A percentile compares a stretch with the other conserved stretches of the same genome.
Conservation (phyloP, 1,140 invertebrate species). For the Phymorhynchus buccinoides region DNA sequence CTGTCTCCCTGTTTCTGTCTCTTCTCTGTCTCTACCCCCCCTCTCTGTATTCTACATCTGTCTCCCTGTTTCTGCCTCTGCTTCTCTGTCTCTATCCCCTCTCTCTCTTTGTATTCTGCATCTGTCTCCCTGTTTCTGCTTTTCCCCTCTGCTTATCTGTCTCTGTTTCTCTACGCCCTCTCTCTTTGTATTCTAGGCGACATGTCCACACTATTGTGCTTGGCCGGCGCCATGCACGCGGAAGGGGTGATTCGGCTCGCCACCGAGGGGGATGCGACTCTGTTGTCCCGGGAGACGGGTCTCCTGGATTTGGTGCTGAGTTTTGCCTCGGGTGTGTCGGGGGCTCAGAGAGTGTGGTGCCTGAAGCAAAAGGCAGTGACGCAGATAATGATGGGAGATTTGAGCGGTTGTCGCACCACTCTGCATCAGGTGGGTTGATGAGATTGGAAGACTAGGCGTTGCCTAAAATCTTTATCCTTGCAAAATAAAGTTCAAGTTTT, state of each 20-base stretch:
- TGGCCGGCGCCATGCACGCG: slow-evolving; percentile 48
- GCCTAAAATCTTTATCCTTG: too few relatives aligned
- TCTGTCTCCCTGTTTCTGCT: too few relatives aligned
- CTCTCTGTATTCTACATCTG: too few relatives aligned
- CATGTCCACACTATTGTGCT: slow-evolving; percentile 14
- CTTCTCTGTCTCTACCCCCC: too few relatives aligned
- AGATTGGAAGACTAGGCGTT: too few relatives aligned
- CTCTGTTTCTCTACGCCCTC: background rate
- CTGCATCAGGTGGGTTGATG: slow-evolving; percentile 20
- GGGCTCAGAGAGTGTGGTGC: slow-evolving; percentile 39
- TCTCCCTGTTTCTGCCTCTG: too few relatives aligned
- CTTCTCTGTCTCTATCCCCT: too few relatives aligned
- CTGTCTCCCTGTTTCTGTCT: too few relatives aligned
- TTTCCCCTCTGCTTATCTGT: too few relatives aligned
- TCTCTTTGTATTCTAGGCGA: slow-evolving; percentile 39
- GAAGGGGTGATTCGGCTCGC: slow-evolving; percentile 39
- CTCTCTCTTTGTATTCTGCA: too few relatives aligned
- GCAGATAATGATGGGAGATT: slow-evolving; percentile 14
- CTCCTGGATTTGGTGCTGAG: slow-evolving; percentile 23
- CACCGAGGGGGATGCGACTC: background rate
- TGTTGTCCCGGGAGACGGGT: background rate
- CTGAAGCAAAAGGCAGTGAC: slow-evolving; percentile 37
- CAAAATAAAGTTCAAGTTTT: too few relatives aligned
- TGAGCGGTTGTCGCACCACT: background rate
- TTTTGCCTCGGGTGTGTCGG: background rate